A percentile compares a stretch with the other conserved stretches of the same genome.
Evolutionary conservation across 2,888 invertebrate species (phyloP).

Genomic region (Elegia similella): DNA sequence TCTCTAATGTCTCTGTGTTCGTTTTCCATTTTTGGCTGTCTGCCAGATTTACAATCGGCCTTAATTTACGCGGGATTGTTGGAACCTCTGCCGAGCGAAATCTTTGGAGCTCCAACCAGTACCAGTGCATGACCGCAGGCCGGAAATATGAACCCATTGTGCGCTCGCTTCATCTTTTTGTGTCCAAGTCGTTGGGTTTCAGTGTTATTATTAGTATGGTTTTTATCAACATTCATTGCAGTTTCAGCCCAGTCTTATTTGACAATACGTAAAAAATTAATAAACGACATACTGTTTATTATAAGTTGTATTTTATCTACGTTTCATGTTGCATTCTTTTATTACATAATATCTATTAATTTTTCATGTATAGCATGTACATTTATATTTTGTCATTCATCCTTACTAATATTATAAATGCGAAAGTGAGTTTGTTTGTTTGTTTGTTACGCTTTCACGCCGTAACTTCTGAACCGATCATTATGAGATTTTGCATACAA

Average conservation of each 20-base stretch:
- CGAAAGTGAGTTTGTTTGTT: too few species aligned
- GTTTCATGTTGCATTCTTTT: too few species aligned
- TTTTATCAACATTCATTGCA: conserved; percentile 25
- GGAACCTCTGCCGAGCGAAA: conserved; percentile 41
- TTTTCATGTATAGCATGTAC: too few species aligned
- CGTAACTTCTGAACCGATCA: too few species aligned
- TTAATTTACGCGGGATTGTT: conserved; percentile 53
- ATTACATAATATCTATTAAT: too few species aligned
- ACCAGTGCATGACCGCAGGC: conserved; percentile 44
- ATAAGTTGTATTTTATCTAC: too few species aligned
- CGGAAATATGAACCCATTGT: conserved; percentile 72
- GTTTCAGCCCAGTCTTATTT: neutral
- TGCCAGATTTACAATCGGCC: conserved; percentile 54
- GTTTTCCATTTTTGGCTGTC: conserved; percentile 46
- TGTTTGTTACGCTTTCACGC: too few species aligned
- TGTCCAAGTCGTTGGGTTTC: conserved; percentile 39
- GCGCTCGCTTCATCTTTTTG: conserved; percentile 53
- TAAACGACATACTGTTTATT: too few species aligned
- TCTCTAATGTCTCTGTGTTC: conserved; percentile 45
- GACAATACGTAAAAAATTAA: too few species aligned
- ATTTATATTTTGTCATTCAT: too few species aligned
- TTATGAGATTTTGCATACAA: too few species aligned
- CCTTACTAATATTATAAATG: too few species aligned
- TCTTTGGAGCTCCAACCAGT: conserved; percentile 47
- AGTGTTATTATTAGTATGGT: conserved; percentile 33